Conservation (phyloP, 2,888 invertebrate genomes). For the Odontocerum albicorne region DNA sequence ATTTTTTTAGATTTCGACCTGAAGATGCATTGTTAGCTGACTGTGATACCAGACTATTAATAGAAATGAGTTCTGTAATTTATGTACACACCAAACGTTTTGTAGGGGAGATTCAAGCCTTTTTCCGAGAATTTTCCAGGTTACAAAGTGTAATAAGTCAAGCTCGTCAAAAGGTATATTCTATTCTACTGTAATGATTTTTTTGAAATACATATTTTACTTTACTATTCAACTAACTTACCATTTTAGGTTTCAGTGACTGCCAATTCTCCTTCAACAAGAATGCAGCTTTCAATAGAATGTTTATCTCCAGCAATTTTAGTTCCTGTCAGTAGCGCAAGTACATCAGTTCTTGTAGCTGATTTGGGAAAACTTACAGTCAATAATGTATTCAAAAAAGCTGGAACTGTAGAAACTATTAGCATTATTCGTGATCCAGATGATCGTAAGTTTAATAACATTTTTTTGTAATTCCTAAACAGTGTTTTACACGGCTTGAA, state of each 20-base stretch:
- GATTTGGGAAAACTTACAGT: conserved; percentile 79
- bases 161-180: conserved; percentile 60
- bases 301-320: conserved; percentile 76
- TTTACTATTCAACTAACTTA: neutral
- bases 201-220: conserved; percentile 8
- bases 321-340: conserved; percentile 81
- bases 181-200: conserved; percentile 12
- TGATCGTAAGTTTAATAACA: conserved; percentile 44
- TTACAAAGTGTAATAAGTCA: conserved; percentile 76
- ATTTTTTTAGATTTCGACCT: conserved; percentile 37
- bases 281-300: conserved; percentile 58
- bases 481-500: too few relatives aligned
- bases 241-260: conserved; percentile 36
- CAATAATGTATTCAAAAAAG: conserved; percentile 72
- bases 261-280: conserved; percentile 62
- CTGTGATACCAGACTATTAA: conserved; percentile 70
- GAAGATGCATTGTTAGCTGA: conserved; percentile 55
- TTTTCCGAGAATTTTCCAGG: conserved; percentile 82
- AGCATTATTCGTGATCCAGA: conserved; percentile 49
- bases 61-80: conserved; percentile 88
- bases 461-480: too few relatives aligned
- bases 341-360: conserved; percentile 75
- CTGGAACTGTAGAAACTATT: conserved; percentile 59
- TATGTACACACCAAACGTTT: conserved; percentile 95
- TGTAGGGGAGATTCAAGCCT: conserved; percentile 84